These are phyloP conservation scores for Drosophila mettleri DNA, from an alignment of 2,888 invertebrate genomes.

Conservation along the genomic window DNA sequence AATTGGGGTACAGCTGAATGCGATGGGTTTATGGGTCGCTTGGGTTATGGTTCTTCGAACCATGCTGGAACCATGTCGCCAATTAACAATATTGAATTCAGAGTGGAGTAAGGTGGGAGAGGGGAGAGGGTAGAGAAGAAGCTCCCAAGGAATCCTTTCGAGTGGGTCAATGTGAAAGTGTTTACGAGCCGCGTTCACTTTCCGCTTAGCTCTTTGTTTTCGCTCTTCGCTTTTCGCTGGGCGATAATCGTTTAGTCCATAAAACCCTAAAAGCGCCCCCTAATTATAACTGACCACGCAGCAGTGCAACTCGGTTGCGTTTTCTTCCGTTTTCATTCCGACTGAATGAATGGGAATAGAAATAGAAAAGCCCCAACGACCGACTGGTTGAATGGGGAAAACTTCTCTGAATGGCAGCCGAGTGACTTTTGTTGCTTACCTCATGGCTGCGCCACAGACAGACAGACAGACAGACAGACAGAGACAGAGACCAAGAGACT, in stretches of 20 bases:
- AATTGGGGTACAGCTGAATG: slow-evolving; percentile 50
- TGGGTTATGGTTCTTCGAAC: slow-evolving; percentile 37
- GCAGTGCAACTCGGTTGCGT: slow-evolving; percentile 68
- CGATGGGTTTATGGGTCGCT: slow-evolving; percentile 56
- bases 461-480: slow-evolving; percentile 18
- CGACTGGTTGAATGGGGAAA: slow-evolving; percentile 55
- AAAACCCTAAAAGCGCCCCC: slow-evolving; percentile 62
- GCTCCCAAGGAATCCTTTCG: slow-evolving; percentile 8
- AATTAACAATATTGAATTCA: slow-evolving; percentile 74
- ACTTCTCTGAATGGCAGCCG: slow-evolving; percentile 51
- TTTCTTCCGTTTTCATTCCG: slow-evolving; percentile 39
- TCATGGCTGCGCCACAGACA: slow-evolving; percentile 36
- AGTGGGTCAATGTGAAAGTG: slow-evolving; percentile 59
- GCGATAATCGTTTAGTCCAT: slow-evolving; percentile 71
- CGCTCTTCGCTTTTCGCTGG: slow-evolving; percentile 24
- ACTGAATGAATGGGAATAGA: slow-evolving; percentile 30
- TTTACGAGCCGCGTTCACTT: slow-evolving; percentile 42
- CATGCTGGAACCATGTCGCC: slow-evolving; percentile 50
- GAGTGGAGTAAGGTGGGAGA: slow-evolving; percentile 1
- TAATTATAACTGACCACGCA: slow-evolving; percentile 82
- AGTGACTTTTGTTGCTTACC: slow-evolving; percentile 39
- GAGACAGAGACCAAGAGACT: slow-evolving; percentile 3
- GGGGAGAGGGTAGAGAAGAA: neutral
- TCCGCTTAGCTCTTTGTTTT: slow-evolving; percentile 20
- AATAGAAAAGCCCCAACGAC: slow-evolving; percentile 36